Percentiles rank a stretch among this genome's conserved stretches.
These are phyloP conservation scores for Pithys albifrons DNA, from an alignment of 2,113 vertebrate species.

Conservation along the genomic window DNA sequence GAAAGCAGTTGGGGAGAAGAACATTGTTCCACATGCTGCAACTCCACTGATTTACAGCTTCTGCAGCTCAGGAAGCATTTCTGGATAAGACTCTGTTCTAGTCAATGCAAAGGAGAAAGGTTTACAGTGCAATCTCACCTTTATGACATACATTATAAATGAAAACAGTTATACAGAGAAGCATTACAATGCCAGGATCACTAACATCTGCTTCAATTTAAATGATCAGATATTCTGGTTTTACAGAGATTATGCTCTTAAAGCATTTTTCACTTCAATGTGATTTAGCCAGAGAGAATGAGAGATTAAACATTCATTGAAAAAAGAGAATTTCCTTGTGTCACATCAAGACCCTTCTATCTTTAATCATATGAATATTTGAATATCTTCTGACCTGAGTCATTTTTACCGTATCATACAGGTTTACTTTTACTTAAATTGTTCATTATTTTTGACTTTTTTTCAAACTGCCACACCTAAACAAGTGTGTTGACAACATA, in stretches of 20 bases:
- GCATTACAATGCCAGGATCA: background rate
- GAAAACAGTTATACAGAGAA: background rate
- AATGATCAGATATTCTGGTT: background rate
- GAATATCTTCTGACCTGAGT: background rate
- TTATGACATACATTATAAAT: background rate
- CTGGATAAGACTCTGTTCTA: background rate
- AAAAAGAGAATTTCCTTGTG: slow-evolving; percentile 15
- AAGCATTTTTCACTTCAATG: background rate
- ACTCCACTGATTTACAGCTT: slow-evolving; percentile 58
- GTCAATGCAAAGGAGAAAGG: background rate
- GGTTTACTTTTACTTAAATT: slow-evolving; percentile 7
- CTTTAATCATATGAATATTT: slow-evolving; percentile 31
- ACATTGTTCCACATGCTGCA: slow-evolving; percentile 26
- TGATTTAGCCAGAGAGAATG: background rate
- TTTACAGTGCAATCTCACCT: background rate
- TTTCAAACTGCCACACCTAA: background rate
- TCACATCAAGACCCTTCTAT: background rate
- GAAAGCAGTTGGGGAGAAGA: slow-evolving; percentile 55
- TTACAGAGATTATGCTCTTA: background rate
- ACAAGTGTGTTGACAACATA: background rate
- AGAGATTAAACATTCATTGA: background rate
- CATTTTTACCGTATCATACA: slow-evolving; percentile 5
- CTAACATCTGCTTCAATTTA: background rate
- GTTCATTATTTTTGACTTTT: background rate
- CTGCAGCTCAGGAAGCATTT: slow-evolving; percentile 8